Base-by-base conservation (phyloP, 2,888 invertebrate genomes). In the Gandaritis pyraliata region DNA sequence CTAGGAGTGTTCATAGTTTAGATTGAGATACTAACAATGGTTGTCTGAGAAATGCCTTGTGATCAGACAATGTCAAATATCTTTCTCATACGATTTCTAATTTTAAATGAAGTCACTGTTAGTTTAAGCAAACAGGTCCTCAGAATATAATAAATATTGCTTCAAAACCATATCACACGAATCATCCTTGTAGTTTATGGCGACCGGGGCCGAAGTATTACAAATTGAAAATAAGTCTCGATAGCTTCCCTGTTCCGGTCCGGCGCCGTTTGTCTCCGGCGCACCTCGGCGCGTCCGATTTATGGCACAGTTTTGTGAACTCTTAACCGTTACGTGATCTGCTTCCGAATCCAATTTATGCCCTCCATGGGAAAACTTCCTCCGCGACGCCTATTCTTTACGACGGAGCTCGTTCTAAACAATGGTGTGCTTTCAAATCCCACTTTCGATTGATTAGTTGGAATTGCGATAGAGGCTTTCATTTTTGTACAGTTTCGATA, bases 311-410 rank as follows among this genome's bases (percentile, higher is more conserved):
- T 92, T 91, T 91, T 91, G 91, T 89, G 91, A 92, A 90, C 92
- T 91, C 90, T 88, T 89, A 90, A 90, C 90, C 89, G 88, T 91
- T 91, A 92, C 92, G 91, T 92, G 91, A 91, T 90, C 90, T 87
- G 90, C 87, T 91, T 91, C 90, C 89, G 90, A 90, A 90, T 85
- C 88, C 88, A 90, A 92, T 92, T 92, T 92, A 92, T 91, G 84
- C 82, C 83, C 84, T 90, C 88, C 86, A 85, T 86, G 90, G 90
- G 88, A 87, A 86, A 89, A 90, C 81, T 91, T 90, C 75, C 77
- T 71, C 79, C 76, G 78, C 75, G 78, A 74, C 81, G 85, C 84
- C 88, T 86, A 89, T 90, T 87, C 88, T 90, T 91, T 90, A 91
- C 88, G 89, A 87, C 80, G 74, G 76, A 71, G 64, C 73, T 70